Base-by-base conservation (phyloP, 2,797 vertebrate species). In the Micrastur ruficollis region DNA sequence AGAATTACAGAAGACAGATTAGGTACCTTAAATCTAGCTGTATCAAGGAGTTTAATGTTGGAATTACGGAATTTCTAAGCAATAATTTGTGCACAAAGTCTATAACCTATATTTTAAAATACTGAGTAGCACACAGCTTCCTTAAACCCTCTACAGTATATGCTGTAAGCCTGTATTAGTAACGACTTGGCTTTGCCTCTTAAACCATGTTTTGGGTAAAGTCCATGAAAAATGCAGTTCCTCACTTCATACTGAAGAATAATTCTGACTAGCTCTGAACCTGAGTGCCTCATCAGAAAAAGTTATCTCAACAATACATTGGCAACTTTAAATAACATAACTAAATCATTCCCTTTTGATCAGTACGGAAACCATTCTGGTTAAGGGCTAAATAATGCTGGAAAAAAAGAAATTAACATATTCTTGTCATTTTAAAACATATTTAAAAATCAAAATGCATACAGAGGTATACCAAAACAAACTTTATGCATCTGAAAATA, bases 101-200 rank as follows among this genome's bases (percentile, higher is more conserved):
- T 61, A 44, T 27, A 32, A 42, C 9, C 26, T 74, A 12, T 36
- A 75, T 91, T 91, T 82, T 25, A 44, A 79, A 61, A 34, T 67
- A 81, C 2, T 42, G 61, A 71, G 68, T 27, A 79, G 83, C 0
- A 0, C 58, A 75, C 70, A 65, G 87, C 61, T 76, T 92, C 82
- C 80, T 93, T 90, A 88, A 95, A 76, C 44, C 52, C 46, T 81
- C 82, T 83, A 75, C 55, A 91, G 81, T 56, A 58, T 27, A 31
- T 18, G 49, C 72, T 61, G 66, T 86, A 95, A 94, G 81, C 75
- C 90, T 66, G 75, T 81, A 66, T 44, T 56, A 87, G 76, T 27
- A 89, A 81, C 75, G 94, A 85, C 49, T 79, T 89, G 95, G 86
- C 90, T 95, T 90, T 67, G 63, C 82, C 79, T 93, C 83, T 63